Percentiles rank a stretch among this genome's conserved stretches.
phyloP scores from a whole-genome alignment of 2,113 vertebrate genomes.

The Megaceryle torquata region DNA sequence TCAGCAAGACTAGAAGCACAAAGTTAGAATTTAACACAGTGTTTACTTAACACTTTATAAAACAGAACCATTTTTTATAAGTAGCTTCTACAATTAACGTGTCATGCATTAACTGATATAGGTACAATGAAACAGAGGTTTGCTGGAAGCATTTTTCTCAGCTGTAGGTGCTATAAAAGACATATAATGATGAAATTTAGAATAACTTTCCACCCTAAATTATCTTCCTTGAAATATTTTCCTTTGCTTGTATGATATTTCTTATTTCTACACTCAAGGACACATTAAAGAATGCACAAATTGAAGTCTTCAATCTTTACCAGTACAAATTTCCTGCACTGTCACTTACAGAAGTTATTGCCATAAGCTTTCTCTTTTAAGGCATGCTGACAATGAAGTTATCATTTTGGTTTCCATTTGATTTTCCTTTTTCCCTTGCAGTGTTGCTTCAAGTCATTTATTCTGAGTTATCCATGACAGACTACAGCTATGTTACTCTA shows the following conservation, averaged over 20 bases:
- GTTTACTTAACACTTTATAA: neutral
- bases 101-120: neutral
- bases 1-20: neutral
- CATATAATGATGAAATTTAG: neutral
- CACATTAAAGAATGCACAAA: neutral
- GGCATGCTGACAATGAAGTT: neutral
- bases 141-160: neutral
- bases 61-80: neutral
- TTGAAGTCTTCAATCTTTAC: constrained; percentile 6
- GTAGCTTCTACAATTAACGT: neutral
- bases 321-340: constrained; percentile 1
- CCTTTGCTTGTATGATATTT: neutral
- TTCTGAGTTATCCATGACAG: neutral
- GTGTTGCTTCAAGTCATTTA: neutral
- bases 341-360: neutral
- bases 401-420: neutral
- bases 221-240: neutral
- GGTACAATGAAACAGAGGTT: neutral
- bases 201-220: neutral
- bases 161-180: neutral
- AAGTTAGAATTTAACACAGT: neutral
- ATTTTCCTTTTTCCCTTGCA: constrained; percentile 30
- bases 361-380: neutral
- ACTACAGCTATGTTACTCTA: neutral
- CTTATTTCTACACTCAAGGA: neutral